Evolutionary conservation across 2,113 vertebrate genomes (phyloP).

Genomic region (Oreamnos americanus): DNA sequence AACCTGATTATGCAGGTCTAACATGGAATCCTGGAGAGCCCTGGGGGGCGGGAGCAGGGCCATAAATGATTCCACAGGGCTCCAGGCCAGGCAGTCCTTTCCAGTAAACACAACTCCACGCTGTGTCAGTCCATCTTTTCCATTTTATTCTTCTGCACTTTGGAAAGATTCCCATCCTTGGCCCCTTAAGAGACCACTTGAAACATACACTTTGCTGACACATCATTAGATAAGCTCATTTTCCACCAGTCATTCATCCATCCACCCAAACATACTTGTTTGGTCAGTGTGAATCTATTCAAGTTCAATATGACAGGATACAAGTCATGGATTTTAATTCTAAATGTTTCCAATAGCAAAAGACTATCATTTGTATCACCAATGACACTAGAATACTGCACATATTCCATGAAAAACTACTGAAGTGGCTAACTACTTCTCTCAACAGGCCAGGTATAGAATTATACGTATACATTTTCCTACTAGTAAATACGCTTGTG

Average conservation of each 20-base stretch:
- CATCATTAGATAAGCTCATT: not conserved
- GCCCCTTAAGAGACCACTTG: not conserved
- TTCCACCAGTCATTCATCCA: not conserved
- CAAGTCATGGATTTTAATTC: constrained; percentile 4
- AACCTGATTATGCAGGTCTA: not conserved
- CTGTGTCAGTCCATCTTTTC: not conserved
- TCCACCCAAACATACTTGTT: not conserved
- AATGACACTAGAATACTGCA: not conserved
- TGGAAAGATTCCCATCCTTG: not conserved
- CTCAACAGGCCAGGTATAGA: not conserved
- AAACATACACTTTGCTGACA: not conserved
- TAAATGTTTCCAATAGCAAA: not conserved
- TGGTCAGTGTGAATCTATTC: not conserved
- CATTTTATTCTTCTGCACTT: not conserved
- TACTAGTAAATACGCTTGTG: not conserved
- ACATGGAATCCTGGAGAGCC: not conserved
- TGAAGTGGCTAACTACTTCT: not conserved
- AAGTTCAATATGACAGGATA: not conserved
- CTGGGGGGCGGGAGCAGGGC: not conserved
- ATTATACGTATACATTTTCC: not conserved
- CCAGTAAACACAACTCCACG: not conserved
- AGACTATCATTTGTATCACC: not conserved
- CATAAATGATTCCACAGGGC: not conserved
- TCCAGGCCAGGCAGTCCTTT: not conserved
- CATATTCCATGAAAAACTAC: not conserved